A percentile compares a stretch with the other conserved stretches of the same genome.
Evolutionary conservation across 2,113 vertebrate genomes (phyloP).

Genomic region (Plecturocebus donacophilus): DNA sequence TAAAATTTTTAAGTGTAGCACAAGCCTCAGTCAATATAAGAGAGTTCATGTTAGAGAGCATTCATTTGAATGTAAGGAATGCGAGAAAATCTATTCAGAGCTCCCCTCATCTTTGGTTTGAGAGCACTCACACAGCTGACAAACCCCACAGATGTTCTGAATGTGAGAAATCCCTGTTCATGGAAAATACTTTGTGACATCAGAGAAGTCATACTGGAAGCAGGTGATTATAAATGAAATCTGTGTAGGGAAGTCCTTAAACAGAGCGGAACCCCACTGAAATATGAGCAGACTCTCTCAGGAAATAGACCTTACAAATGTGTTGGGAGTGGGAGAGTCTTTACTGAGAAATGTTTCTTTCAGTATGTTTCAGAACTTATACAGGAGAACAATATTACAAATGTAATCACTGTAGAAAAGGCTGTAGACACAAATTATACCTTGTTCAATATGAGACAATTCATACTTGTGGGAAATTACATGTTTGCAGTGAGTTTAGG

Average conservation of each 20-base stretch:
- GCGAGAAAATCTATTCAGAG: not conserved
- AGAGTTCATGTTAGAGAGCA: not conserved
- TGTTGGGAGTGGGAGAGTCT: not conserved
- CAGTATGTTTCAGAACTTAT: not conserved
- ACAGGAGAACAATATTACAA: not conserved
- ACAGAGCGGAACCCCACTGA: not conserved
- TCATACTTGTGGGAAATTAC: not conserved
- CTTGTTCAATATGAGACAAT: not conserved
- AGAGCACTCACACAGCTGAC: not conserved
- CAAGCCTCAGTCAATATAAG: not conserved
- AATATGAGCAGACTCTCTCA: not conserved
- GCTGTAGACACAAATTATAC: not conserved
- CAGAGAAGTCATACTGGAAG: constrained; percentile 25
- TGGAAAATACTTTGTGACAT: not conserved
- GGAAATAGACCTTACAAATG: not conserved
- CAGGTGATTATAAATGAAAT: not conserved
- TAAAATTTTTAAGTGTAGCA: not conserved
- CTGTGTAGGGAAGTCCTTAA: not conserved
- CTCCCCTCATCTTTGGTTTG: not conserved
- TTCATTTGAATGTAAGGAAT: not conserved
- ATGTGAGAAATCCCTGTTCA: not conserved
- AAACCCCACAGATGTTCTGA: not conserved
- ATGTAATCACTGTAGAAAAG: not conserved
- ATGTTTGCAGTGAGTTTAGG: not conserved
- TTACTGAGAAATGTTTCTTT: not conserved